Base-by-base conservation (phyloP, 2,888 invertebrate genomes). In the Oasisia sp. region DNA sequence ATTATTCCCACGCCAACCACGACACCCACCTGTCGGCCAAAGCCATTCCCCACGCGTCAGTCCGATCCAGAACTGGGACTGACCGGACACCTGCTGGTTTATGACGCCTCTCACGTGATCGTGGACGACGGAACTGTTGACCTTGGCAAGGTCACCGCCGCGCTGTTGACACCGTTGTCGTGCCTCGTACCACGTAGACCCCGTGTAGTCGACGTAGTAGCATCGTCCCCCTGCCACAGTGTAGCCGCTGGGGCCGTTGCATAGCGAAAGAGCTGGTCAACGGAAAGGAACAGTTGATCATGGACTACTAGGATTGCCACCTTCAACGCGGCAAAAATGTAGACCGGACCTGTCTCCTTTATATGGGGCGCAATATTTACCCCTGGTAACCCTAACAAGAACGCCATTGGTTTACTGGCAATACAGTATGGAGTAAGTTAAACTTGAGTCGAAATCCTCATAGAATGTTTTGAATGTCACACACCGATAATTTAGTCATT, bases 1-100 rank as follows among this genome's bases (percentile, higher is more conserved):
- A 38, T 38, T 38, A 38, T 38, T 38, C 38, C 38, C 38, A 38
- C 38, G 38, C 38, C n/a, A 74, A 3, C 14, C 27, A 74, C 27
- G n/a, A 50, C 9, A 19, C 74, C 74, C 74, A 74, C 74, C 74
- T 74, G 74, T 74, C 74, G 74, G 74, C 74, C 74, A 74, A 7
- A 7, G 74, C 74, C 74, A 74, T n/a, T 74, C 74, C 27, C 74
- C 74, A 5, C 74, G 74, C 3, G 74, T 74, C 74, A 74, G 27
- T 74, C 74, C 74, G n/a, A 74, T 74, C 74, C 74, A 74, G 74
- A 74, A 74, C 74, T 74, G 74, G n/a, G 74, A 74, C 19, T 74
- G 19, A 27, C 5, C 74, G n/a, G 74, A 19, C 19, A 74, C 27
- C 27, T 19, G 19, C n/a, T n/a, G 74, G 27, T 7, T 19, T 7